phyloP scores from a whole-genome alignment of 2,113 vertebrate genomes.

The Pedionomus torquatus region DNA sequence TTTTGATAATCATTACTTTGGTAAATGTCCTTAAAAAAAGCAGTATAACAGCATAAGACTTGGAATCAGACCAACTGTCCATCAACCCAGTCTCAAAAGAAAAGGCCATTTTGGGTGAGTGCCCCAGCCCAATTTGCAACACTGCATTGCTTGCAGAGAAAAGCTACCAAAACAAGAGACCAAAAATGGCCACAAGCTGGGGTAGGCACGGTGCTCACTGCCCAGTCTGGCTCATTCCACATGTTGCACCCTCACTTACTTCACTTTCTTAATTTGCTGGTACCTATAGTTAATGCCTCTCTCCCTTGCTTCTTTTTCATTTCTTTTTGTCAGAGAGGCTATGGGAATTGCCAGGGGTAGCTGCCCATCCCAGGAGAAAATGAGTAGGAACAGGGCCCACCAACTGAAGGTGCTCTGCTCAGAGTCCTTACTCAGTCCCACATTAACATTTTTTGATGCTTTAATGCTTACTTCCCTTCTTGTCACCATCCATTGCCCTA shows the following conservation, averaged over 20 bases:
- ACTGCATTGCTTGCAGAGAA: not conserved
- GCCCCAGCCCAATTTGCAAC: not conserved
- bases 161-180: not conserved
- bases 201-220: no score
- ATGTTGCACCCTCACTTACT: not conserved
- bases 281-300: not conserved
- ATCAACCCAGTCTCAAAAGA: not conserved
- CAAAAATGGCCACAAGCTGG: not conserved
- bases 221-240: not conserved
- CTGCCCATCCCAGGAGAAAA: not conserved
- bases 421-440: not conserved
- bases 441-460: not conserved
- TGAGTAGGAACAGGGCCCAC: not conserved
- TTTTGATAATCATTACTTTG: not conserved
- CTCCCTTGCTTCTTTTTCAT: not conserved
- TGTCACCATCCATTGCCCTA: not conserved
- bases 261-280: not conserved
- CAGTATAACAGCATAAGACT: not conserved
- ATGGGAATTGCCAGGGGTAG: not conserved
- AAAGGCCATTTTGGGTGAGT: not conserved
- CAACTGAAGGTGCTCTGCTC: not conserved
- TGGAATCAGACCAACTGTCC: not conserved
- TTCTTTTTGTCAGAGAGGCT: not conserved
- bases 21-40: not conserved
- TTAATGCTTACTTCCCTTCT: not conserved